Base-by-base conservation (phyloP, 2,113 vertebrate genomes). In the Dendrocopos noguchii region DNA sequence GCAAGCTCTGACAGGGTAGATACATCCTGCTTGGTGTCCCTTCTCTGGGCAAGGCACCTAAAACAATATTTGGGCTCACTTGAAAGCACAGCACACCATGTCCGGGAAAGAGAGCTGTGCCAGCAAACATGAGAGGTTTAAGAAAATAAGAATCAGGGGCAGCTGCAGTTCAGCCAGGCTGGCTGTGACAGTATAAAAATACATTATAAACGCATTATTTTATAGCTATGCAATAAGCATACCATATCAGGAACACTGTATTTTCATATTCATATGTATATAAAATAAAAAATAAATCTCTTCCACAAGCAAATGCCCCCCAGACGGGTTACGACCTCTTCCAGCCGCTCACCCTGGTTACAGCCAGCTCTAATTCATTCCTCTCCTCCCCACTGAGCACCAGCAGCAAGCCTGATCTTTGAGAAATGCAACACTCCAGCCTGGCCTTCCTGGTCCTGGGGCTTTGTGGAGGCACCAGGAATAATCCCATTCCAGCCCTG, bases 11-110 rank as follows among this genome's bases (percentile, higher is more conserved):
- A 64, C 42, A 89, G 13, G 70, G 53, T 64, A 91, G 80, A 56
- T 64, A 27, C 60, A 60, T 95, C 67, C 57, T 10, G 28, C 71
- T 89, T 1, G 0, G 17, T 70, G 64, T 78, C 39, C 93, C 36
- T 77, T 76, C 67, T 56, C 59, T 16, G 65, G 63, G 84, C 72
- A 25, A 80, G 78, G 87, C 91, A 88, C 87, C 84, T 93, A 86
- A 79, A 95, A 96, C 57, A 94, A 96, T 87, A 94, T 90, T 88
- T 89, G 65, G 60, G 71, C 67, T 95, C 9, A 1, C 77, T 55
- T 85, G 66, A 70, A 53, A 90, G 59, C 31, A 17, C 36, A 57
- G 87, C 0, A 0, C 10, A 2, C 24, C 29, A 18, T 0, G 1
- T 77, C 68, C 0, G 0, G 67, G 36, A 68, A 55, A 63, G 42